These are phyloP conservation scores for Lanius collurio DNA, from an alignment of 2,113 vertebrate species.

Conservation along the genomic window DNA sequence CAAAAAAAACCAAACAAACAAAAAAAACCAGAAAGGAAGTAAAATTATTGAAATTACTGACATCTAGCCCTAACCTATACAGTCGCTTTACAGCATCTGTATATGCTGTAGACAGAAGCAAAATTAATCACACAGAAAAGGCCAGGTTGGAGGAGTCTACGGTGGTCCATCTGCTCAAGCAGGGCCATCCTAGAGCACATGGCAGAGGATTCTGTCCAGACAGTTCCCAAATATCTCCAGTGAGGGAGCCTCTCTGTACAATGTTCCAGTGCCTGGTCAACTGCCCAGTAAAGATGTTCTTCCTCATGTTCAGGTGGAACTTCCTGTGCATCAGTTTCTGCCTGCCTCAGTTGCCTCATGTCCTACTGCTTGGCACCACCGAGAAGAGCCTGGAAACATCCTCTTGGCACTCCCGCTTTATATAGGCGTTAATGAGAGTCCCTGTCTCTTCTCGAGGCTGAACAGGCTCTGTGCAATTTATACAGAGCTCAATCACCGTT, in stretches of 20 bases:
- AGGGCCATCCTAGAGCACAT: not conserved
- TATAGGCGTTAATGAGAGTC: not conserved
- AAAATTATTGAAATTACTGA: not conserved
- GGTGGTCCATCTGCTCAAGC: not conserved
- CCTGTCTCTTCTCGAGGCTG: not conserved
- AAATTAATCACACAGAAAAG: not conserved
- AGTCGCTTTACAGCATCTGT: not conserved
- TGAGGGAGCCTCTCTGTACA: not conserved
- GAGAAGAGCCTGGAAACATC: not conserved
- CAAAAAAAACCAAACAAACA: not conserved
- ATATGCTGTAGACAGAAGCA: not conserved
- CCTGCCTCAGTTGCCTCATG: not conserved
- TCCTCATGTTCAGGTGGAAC: not conserved
- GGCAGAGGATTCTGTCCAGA: not conserved
- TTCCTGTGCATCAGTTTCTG: not conserved
- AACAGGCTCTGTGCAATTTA: not conserved
- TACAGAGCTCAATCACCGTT: not conserved
- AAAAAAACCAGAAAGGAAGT: not conserved
- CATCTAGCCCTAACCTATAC: not conserved
- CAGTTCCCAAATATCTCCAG: accelerated
- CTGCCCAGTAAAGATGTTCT: no score
- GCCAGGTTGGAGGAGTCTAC: not conserved
- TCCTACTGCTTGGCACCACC: not conserved
- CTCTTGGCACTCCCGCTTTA: not conserved
- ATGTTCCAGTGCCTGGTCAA: not conserved